Evolutionary conservation across 2,797 vertebrate species (phyloP).

Genomic region (Squalus acanthias): DNA sequence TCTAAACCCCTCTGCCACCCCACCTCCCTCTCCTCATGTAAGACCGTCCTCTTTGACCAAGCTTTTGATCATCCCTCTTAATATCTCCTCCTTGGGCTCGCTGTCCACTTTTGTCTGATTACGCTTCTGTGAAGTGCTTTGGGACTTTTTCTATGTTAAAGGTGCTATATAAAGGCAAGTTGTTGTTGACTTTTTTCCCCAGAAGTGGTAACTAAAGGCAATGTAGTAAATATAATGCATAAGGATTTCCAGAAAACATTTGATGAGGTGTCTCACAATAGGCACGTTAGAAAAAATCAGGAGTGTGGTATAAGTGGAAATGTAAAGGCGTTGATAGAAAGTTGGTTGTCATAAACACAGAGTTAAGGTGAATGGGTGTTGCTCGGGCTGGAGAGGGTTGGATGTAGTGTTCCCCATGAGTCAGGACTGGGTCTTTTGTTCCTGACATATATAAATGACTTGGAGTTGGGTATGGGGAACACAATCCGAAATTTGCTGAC

Average conservation of each 20-base stretch:
- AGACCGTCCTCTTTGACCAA: background rate
- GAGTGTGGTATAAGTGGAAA: background rate
- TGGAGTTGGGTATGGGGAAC: background rate
- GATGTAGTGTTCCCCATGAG: background rate
- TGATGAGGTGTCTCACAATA: background rate
- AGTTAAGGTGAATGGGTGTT: background rate
- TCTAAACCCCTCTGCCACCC: background rate
- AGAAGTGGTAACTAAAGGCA: background rate
- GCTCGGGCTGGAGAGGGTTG: background rate
- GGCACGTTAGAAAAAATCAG: background rate
- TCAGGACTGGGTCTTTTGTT: background rate
- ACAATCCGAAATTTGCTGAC: background rate
- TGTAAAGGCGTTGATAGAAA: background rate
- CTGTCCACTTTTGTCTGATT: no score
- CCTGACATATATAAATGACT: background rate
- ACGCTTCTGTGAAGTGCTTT: background rate
- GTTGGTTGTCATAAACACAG: no score
- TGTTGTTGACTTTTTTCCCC: background rate
- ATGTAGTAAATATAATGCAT: background rate
- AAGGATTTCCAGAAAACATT: background rate
- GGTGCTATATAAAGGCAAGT: background rate
- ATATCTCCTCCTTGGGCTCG: no score
- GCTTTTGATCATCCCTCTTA: background rate
- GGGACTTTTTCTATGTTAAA: background rate
- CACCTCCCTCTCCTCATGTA: background rate